Percentiles rank a stretch among this genome's conserved stretches.
phyloP scores from a whole-genome alignment of 37 sponge, comb jelly and placozoan genomes.

The Tethya wilhelma region DNA sequence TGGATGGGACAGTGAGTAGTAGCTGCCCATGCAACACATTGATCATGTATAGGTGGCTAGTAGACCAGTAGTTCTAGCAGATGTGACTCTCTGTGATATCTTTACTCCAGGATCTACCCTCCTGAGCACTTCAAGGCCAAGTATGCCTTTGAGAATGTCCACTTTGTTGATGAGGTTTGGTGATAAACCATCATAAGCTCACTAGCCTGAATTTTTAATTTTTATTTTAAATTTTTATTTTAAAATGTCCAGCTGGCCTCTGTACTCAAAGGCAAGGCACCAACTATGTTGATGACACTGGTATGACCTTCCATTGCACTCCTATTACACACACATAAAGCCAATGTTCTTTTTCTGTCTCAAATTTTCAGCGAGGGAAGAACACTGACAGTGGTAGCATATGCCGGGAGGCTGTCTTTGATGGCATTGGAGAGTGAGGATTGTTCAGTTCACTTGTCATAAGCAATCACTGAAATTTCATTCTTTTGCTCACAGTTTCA shows the following conservation, averaged over 20 bases:
- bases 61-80: too few species aligned
- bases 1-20: conserved; percentile 97
- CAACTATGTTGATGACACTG: conserved; percentile 78
- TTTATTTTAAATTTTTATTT: not conserved
- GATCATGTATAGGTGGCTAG: too few species aligned
- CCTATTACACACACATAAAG: not conserved
- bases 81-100: not conserved
- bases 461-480: not conserved
- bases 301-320: conserved; percentile 33
- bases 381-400: conserved; percentile 91
- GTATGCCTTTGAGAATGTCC: conserved; percentile 83
- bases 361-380: conserved; percentile 74
- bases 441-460: too few species aligned
- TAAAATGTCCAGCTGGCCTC: not conserved
- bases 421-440: conserved; percentile 82
- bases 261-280: conserved; percentile 38
- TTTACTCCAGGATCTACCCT: conserved; percentile 75
- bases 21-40: too few species aligned
- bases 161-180: conserved; percentile 85
- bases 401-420: conserved; percentile 79
- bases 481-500: conserved; percentile 30
- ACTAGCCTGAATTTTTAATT: not conserved
- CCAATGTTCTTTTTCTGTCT: not conserved
- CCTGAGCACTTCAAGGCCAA: conserved; percentile 86
- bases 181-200: not conserved